Evolutionary conservation across 2,888 invertebrate species (phyloP), one percentile per base, ranked within the genome.

Genomic region (Agrochola macilenta): DNA sequence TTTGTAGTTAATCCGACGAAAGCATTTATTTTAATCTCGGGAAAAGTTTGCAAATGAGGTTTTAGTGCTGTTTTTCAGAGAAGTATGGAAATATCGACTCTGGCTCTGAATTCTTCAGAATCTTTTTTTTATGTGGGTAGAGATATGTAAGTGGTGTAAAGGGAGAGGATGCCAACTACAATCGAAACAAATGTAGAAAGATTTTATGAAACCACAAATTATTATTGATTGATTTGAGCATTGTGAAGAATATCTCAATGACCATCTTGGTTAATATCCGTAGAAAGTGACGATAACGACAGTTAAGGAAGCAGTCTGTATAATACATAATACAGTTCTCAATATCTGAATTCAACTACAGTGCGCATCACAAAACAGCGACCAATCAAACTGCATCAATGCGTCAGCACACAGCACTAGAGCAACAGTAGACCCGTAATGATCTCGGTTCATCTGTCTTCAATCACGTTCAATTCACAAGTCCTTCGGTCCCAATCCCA

Each of bases 401-500:
- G 65, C 76, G 26, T 43, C 35, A 64, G 52, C 72, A 78, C 75
- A 78, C 71, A 68, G 63, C 69, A 63, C 74, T 78, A 70, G 63
- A 86, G 70, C 76, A 77, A 76, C 65, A 79, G 76, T 54, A 69
- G 11, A 11, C 73, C 80, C 84, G 81, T 87, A 88, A 87, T 89
- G 90, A 88, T 83, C 83, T 85, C 88, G 85, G 82, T 85, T 88
- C 90, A 88, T 88, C 88, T 88, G 88, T 77, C 75, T 90, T 87
- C 89, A 87, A 89, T 90, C 90, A 89, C 83, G 83, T 77, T 76
- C 87, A 81, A 89, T 90, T 88, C 83, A 89, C 84, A 82, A 87
- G 82, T 87, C 87, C 79, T 81, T 77, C 77, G 75, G 64, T 83
- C 81, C 82, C 82, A 81, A 69, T 82, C 74, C 81, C 79, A 83